Evolutionary conservation across 2,113 vertebrate genomes (phyloP).

Genomic region (Oriolus oriolus): DNA sequence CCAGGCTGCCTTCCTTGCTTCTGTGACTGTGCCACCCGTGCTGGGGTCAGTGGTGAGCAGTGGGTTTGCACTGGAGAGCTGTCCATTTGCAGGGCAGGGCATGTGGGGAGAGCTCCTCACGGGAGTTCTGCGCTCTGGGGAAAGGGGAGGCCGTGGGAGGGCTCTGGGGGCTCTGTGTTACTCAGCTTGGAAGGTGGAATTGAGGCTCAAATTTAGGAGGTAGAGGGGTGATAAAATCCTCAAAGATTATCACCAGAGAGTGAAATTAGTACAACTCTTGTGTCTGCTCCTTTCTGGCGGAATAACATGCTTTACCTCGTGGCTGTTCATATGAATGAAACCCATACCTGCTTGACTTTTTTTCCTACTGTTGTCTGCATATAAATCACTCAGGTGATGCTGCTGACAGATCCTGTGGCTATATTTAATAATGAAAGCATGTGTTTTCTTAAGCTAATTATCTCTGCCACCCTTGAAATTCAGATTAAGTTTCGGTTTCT

Average conservation of each 20-base stretch:
- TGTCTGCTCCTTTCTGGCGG: background rate
- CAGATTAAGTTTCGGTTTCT: background rate
- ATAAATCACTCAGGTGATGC: conserved; percentile 20
- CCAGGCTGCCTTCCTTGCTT: background rate
- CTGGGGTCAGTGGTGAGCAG: background rate
- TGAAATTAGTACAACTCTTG: accelerated
- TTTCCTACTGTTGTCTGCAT: background rate
- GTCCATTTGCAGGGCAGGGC: too few species aligned
- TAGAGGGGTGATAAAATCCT: accelerated
- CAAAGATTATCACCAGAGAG: accelerated
- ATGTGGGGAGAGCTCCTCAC: accelerated
- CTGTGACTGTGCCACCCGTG: background rate
- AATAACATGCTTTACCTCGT: accelerated
- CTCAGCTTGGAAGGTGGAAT: background rate
- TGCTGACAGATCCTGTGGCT: background rate
- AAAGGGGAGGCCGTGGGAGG: accelerated
- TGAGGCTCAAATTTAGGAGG: background rate
- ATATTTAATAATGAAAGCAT: conserved; percentile 5
- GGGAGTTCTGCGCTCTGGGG: accelerated
- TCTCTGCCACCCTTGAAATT: background rate
- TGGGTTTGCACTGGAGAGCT: background rate
- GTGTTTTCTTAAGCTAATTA: conserved; percentile 13
- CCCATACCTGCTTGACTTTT: background rate
- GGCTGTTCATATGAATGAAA: background rate
- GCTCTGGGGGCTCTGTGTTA: background rate